These are phyloP conservation scores for Anadara kagoshimensis DNA, from an alignment of 1,140 invertebrate species.

Conservation along the genomic window DNA sequence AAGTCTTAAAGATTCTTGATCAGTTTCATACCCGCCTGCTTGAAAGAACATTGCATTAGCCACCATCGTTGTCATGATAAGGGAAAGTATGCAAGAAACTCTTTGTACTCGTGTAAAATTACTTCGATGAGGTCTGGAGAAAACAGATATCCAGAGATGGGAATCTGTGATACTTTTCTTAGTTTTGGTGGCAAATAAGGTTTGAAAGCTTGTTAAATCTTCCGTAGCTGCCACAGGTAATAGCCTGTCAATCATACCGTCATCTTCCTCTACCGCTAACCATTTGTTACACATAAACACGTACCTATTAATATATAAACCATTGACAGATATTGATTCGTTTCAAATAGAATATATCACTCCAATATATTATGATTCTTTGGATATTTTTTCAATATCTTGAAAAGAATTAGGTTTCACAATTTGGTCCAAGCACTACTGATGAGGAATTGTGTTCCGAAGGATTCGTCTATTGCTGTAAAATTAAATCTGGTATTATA, in stretches of 20 bases:
- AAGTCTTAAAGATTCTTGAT: conserved; percentile 39
- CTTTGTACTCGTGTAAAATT: conserved; percentile 72
- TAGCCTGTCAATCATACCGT: conserved; percentile 69
- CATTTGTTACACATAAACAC: conserved; percentile 68
- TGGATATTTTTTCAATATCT: no score
- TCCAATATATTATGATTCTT: no score
- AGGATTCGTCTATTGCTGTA: no score
- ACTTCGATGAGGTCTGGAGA: conserved; percentile 62
- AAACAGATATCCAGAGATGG: conserved; percentile 71
- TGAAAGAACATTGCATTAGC: conserved; percentile 73
- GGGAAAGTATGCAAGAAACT: conserved; percentile 68
- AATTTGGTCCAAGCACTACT: no score
- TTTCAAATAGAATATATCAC: no score
- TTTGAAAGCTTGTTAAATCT: conserved; percentile 68
- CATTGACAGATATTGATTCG: no score
- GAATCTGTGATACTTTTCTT: conserved; percentile 69
- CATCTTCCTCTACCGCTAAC: conserved; percentile 70
- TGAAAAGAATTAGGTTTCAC: no score
- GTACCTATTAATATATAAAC: conserved; percentile 45
- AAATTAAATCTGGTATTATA: no score
- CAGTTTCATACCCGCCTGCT: conserved; percentile 32
- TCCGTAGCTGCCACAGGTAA: conserved; percentile 62
- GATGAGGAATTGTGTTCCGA: no score
- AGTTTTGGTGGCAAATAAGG: conserved; percentile 69
- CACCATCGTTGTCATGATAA: conserved; percentile 71